A percentile compares a stretch with the other conserved stretches of the same genome.
Conservation (phyloP, 2,797 vertebrate species). For the Rhinophrynus dorsalis region DNA sequence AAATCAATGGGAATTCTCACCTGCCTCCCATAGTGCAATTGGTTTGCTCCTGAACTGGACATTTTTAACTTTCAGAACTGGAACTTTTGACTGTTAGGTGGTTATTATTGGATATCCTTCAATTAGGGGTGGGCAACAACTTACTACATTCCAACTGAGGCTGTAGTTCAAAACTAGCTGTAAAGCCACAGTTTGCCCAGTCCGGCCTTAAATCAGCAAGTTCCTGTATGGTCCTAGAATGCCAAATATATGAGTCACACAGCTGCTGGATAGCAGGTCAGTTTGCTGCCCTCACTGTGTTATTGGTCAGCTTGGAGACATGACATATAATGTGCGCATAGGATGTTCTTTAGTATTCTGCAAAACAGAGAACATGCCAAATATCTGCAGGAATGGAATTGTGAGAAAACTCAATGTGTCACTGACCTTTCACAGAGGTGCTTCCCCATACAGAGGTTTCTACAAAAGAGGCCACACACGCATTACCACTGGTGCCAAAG, state of each 20-base stretch:
- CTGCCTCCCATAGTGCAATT: no score
- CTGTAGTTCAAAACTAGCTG: no score
- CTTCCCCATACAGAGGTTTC: slow-evolving; percentile 31
- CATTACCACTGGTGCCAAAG: slow-evolving; percentile 24
- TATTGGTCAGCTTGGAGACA: not conserved
- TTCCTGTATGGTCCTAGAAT: not conserved
- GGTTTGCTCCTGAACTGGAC: no score
- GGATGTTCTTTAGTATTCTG: slow-evolving; percentile 30
- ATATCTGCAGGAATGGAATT: not conserved
- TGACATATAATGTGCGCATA: slow-evolving; percentile 18
- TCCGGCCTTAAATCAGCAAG: not conserved
- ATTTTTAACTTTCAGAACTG: no score
- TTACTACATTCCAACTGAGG: no score
- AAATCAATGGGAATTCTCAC: no score
- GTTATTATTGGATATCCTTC: no score
- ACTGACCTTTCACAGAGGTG: slow-evolving; percentile 35
- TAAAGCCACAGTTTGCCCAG: no score
- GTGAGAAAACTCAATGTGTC: slow-evolving; percentile 29
- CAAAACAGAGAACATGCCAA: slow-evolving; percentile 36
- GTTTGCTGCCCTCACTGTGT: not conserved
- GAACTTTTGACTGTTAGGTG: no score
- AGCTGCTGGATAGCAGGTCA: not conserved
- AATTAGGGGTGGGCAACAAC: no score
- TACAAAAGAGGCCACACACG: slow-evolving; percentile 11
- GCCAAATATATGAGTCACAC: not conserved